Evolutionary conservation across 2,888 invertebrate genomes (phyloP), one percentile per base, ranked within the genome.

Genomic region (Andrena hattorfiana): DNA sequence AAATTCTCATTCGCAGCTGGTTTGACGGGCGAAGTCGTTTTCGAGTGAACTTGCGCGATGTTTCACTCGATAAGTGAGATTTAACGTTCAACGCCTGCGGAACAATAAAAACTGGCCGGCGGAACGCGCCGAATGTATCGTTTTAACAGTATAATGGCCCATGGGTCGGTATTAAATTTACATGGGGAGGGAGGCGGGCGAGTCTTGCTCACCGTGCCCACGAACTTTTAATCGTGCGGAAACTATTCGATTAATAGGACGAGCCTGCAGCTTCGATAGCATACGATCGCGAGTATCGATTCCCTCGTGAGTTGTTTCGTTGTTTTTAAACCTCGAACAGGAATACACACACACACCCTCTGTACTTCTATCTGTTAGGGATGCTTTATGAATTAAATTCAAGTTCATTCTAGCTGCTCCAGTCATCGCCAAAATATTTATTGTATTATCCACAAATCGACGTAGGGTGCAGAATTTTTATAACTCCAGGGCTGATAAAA

Each of bases 241-340:
- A 90, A 90, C 81, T 90, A 90, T 91, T 89, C 88, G 88, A 89
- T 91, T 90, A 90, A 91, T 90, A 90, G 88, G 75, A 75, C 83
- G 73, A 28, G 64, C 67, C 60, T 23, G 69, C n/a, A 42, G 73
- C 59, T 80, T 83, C 54, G 83, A 81, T 84, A 72, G 71, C 42
- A 49, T 56, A 72, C 73, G 73, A 74, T 73, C 71, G 64, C 74
- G 48, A 8, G 68, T 78, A 81, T 84, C 56, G 68, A 77, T 79
- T 79, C 20, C 48, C 28, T 2, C 23, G 35, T 16, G 62, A 67
- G 54, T 68, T 73, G 73, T 63, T 83, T 70, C 59, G 67, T 48
- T 78, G 59, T 78, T 83, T 81, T 69, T 26, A 66, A 73, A 51
- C 59, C 63, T 26, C 49, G 8, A 66, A 71, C 64, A 23, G 42